Base-by-base conservation (phyloP, 2,888 invertebrate genomes). In the Scelioninae gen. 1 region DNA sequence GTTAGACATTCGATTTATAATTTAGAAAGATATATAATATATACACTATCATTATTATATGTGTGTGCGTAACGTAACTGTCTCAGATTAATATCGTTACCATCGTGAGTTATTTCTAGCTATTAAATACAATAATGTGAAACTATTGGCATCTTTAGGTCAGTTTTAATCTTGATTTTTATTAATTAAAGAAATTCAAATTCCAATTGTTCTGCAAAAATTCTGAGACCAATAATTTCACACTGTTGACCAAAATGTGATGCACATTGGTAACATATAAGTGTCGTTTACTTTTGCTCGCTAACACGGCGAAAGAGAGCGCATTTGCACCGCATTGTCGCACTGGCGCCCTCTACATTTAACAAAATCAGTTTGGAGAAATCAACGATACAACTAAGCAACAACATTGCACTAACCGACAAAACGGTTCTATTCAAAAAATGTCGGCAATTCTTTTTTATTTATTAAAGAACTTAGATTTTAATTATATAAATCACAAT, bases 381-480 rank as follows among this genome's bases (percentile, higher is more conserved):
- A 76, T 72, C 38, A 81, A 74, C 69, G 78, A 80, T 77, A 84
- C 53, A 83, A 83, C 80, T 69, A 84, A 84, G 55, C 49, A 84
- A 84, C 81, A 84, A 84, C 84, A 84, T 84, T 84, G 84, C 84
- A 84, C 84, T 69, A 63, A 55, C 69, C 69, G 74, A 77, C 77
- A 53, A 45, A 63, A 56, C 31, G 63, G 23, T 65, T 58, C 62
- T 4, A 3, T 16, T 16, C 15, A 15, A 11, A 8, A 7, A 74
- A 55, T 7, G 49, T 66, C 40, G 29, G 40, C 65, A 34, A 31
- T 51, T 63, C 40, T 55, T 49, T 29, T 38, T 23, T 0, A 43
- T 43, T 43, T 9, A 23, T 23, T 23, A 23, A 4, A 23, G 23
- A 23, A 23, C 23, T 23, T 1, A 23, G 23, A 23, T 23, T 23